A percentile compares a stretch with the other conserved stretches of the same genome.
These are phyloP conservation scores for Poicephalus meyeri DNA, from an alignment of 2,113 vertebrate genomes.

Conservation along the genomic window DNA sequence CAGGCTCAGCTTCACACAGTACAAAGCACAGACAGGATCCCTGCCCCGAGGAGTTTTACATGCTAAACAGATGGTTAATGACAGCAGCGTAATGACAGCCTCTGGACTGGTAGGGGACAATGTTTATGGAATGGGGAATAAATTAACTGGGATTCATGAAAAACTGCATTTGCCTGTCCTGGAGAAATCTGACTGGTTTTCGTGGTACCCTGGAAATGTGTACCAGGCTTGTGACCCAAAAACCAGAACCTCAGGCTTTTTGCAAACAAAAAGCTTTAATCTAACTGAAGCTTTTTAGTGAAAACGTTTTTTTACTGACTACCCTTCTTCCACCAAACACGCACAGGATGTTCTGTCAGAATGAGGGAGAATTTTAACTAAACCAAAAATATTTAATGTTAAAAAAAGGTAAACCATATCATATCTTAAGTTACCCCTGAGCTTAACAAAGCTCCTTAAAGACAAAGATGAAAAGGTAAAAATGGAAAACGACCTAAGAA, in stretches of 20 bases:
- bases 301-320: background rate
- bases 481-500: background rate
- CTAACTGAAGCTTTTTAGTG: background rate
- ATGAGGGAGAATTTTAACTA: background rate
- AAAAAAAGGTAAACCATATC: background rate
- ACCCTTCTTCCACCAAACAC: background rate
- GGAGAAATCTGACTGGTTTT: background rate
- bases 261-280: background rate
- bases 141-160: background rate
- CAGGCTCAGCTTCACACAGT: constrained; percentile 23
- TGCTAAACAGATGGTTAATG: constrained; percentile 60
- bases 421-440: background rate
- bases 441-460: background rate
- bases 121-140: constrained; percentile 15
- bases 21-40: constrained; percentile 39
- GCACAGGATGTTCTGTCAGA: background rate
- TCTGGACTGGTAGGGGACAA: constrained; percentile 14
- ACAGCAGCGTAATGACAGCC: constrained; percentile 1
- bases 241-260: background rate
- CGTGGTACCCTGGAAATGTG: background rate
- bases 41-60: constrained; percentile 50
- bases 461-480: background rate
- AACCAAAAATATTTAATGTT: background rate
- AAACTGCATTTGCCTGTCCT: background rate
- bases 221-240: background rate